phyloP scores from a whole-genome alignment of 2,113 vertebrate genomes.

The chimpanzee (Pan troglodytes) region NHGRI_mPanTro3-v2.1_pri NC_072404.2:139010501-139011000 shows the following conservation, averaged over 20 bases:
- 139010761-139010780: not conserved
- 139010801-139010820: not conserved
- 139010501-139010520: not conserved
- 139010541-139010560: not conserved
- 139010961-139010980: not conserved
- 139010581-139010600: not conserved
- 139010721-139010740: conserved; percentile 28
- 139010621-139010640: conserved; percentile 12
- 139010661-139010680: not conserved
- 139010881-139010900: conserved; percentile 16
- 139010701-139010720: not conserved
- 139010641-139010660: not conserved
- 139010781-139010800: not conserved
- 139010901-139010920: conserved; percentile 4
- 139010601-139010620: not conserved
- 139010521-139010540: not conserved
- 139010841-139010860: not conserved
- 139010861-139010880: conserved; percentile 27
- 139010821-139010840: not conserved
- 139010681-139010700: conserved; percentile 6
- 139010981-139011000: not conserved
- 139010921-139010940: not conserved
- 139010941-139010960: not conserved
- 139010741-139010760: not conserved
- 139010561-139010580: not conserved